A percentile compares a stretch with the other conserved stretches of the same genome.
These are phyloP conservation scores for Lota lota DNA, from an alignment of 2,113 vertebrate genomes.

Conservation along the genomic window DNA sequence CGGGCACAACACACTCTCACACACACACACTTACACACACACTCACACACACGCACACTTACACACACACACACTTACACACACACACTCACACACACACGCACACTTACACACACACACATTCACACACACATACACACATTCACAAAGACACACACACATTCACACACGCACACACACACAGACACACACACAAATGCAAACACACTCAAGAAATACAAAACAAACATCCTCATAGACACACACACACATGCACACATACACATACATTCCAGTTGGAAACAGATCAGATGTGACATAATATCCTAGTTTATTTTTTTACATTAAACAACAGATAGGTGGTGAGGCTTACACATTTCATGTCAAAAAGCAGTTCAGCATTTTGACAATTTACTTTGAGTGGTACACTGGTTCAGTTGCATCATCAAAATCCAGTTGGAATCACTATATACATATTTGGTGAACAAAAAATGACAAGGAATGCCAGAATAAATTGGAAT, in stretches of 20 bases:
- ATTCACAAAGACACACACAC: too few relatives aligned
- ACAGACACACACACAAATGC: neutral
- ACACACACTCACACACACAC: neutral
- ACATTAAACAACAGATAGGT: neutral
- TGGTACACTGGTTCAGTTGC: too few relatives aligned
- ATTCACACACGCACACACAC: neutral
- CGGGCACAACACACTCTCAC: slow-evolving; percentile 30
- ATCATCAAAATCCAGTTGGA: too few relatives aligned
- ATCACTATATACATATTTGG: too few relatives aligned
- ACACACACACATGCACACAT: neutral
- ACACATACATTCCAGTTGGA: neutral
- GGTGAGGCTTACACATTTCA: neutral
- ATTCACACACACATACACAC: neutral
- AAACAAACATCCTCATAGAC: neutral
- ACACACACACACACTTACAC: slow-evolving; percentile 12
- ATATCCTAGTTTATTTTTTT: neutral
- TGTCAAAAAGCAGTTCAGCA: too few relatives aligned
- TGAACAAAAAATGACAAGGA: too few relatives aligned
- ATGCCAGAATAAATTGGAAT: too few relatives aligned
- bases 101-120: neutral
- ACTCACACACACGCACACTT: slow-evolving; percentile 8
- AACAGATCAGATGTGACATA: neutral
- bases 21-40: slow-evolving; percentile 24
- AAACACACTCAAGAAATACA: neutral
- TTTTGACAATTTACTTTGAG: too few relatives aligned